These are phyloP conservation scores for Eulithis prunata DNA, from an alignment of 2,888 invertebrate genomes.

Conservation along the genomic window DNA sequence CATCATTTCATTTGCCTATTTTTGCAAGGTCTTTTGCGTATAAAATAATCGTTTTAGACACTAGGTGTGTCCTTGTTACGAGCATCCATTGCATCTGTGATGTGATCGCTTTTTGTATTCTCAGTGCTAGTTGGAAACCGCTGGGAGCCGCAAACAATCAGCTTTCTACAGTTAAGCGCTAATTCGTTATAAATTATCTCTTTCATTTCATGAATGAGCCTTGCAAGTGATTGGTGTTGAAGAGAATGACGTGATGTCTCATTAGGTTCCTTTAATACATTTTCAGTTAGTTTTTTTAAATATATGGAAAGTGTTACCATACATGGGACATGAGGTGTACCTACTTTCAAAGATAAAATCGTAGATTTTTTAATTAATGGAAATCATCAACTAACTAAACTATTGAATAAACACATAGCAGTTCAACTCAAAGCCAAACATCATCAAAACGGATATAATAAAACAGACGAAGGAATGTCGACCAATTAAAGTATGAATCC, in stretches of 20 bases:
- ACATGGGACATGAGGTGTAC: too few relatives aligned
- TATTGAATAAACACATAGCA: not conserved
- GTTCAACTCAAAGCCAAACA: conserved; percentile 22
- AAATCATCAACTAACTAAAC: not conserved
- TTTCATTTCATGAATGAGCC: conserved; percentile 15
- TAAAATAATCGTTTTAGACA: not conserved
- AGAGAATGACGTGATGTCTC: too few relatives aligned
- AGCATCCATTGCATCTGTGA: conserved; percentile 55
- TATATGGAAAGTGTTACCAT: too few relatives aligned
- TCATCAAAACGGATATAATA: conserved; percentile 37
- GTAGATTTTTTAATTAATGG: too few relatives aligned
- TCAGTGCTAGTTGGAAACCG: conserved; percentile 33
- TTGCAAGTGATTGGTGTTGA: not conserved
- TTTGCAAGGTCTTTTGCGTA: too few relatives aligned
- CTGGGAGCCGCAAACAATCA: conserved; percentile 38
- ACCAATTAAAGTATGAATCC: conserved; percentile 46
- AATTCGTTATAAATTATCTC: conserved; percentile 22
- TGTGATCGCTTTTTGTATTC: conserved; percentile 45
- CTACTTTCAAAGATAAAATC: too few relatives aligned
- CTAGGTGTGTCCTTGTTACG: conserved; percentile 43
- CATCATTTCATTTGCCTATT: too few relatives aligned
- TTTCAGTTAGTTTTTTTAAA: too few relatives aligned
- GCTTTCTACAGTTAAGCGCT: conserved; percentile 36
- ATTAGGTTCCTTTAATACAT: not conserved
- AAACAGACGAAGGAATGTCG: conserved; percentile 47